Base-by-base conservation (phyloP, 30 jellyfish, hydroid and myxozoan genomes). In the Chironex yamaguchii region DNA sequence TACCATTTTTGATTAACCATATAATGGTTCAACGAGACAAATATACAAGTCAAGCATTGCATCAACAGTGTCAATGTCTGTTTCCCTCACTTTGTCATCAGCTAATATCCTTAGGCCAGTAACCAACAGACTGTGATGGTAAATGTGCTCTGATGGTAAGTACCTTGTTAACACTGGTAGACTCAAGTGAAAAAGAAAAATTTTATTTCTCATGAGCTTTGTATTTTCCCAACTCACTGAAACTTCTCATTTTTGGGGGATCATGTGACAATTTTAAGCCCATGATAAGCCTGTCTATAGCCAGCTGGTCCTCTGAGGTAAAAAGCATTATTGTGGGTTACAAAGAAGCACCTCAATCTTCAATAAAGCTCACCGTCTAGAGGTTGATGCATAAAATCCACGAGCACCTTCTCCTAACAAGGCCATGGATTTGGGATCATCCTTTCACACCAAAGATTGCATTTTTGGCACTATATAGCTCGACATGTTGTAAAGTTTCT, bases 201-300 rank as follows among this genome's bases (percentile, higher is more conserved):
- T 63, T 63, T 49, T n/a, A 36, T 63, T 63, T 62, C 29, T 63
- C 66, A 26, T 63, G 76, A 2, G 76, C 76, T 22, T 63, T 63
- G 49, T 49, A 63, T 21, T 63, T 63, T 63, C 42, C 76, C 12
- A 63, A 63, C 29, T 63, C 76, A n/a, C 76, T 9, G 36, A 63
- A 24, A 63, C 49, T 63, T 63, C 25, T n/a, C n/a, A n/a, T n/a
- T n/a, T n/a, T n/a, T 4, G 68, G 68, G 25, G 25, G 25, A 52
- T 52, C 29, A 52, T 52, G 68, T 26, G 68, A 28, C 68, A 6
- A 28, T 28, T 52, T 9, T 28, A 52, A 9, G 68, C 28, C 28
- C 22, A 11, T 52, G 68, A 52, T 52, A 9, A 52, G 0, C 3
- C 4, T 1, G 25, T 52, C 68, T 2, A 52, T 52, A n/a, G n/a